Evolutionary conservation across 1,140 invertebrate genomes (phyloP).

Genomic region (Pseudomyrmex gracilis): DNA sequence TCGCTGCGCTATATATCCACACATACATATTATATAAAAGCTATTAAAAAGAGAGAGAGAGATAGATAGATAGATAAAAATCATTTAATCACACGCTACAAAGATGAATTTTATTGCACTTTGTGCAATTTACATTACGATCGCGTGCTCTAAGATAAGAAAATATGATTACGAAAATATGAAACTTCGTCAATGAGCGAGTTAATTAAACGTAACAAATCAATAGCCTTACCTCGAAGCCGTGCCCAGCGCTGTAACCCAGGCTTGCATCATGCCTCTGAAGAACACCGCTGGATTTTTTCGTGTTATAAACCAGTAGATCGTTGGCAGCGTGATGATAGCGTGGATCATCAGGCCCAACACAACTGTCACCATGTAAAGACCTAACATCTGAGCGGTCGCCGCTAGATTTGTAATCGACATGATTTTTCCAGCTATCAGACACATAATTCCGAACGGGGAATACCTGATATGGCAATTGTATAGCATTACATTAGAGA

Average conservation of each 20-base stretch:
- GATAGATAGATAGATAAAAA: neutral
- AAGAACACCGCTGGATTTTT: conserved; percentile 89
- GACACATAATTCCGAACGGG: conserved; percentile 90
- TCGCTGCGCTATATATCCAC: conserved; percentile 87
- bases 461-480: conserved; percentile 86
- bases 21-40: too few species aligned
- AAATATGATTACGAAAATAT: neutral
- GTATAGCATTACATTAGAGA: neutral
- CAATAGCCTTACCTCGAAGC: conserved; percentile 87
- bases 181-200: too few species aligned
- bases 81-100: conserved; percentile 3
- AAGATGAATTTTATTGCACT: conserved; percentile 1
- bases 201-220: neutral
- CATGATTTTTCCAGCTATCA: conserved; percentile 90
- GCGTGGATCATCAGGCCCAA: conserved; percentile 89
- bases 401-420: conserved; percentile 87
- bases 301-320: conserved; percentile 88
- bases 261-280: conserved; percentile 88
- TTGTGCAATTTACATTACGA: neutral
- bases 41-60: too few species aligned
- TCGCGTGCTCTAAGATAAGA: too few species aligned
- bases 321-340: conserved; percentile 87
- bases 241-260: conserved; percentile 89
- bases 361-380: conserved; percentile 89
- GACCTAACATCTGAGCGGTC: conserved; percentile 88